phyloP scores from a whole-genome alignment of 2,113 vertebrate species.

The Regulus satrapa region DNA sequence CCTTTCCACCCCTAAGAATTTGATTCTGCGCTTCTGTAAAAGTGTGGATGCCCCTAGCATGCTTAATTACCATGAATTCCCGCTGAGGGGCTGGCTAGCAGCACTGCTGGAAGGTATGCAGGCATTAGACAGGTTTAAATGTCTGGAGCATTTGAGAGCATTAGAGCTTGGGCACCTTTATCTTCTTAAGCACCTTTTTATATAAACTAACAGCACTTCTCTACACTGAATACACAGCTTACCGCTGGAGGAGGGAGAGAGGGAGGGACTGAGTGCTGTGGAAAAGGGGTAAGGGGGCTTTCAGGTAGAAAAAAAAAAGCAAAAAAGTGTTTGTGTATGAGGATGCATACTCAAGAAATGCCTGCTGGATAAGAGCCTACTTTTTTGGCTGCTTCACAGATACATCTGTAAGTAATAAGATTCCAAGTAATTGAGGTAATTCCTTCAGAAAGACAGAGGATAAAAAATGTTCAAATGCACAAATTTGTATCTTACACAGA shows the following conservation, averaged over 20 bases:
- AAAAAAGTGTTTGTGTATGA: not conserved
- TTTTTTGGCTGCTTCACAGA: not conserved
- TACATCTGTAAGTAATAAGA: not conserved
- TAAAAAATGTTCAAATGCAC: not conserved
- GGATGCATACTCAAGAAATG: not conserved
- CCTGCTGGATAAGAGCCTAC: not conserved
- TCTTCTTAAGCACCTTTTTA: not conserved
- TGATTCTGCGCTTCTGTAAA: not conserved
- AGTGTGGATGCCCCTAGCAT: not conserved
- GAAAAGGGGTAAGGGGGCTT: not conserved
- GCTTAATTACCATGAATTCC: not conserved
- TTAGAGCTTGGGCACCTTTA: not conserved
- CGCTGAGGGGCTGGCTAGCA: not conserved
- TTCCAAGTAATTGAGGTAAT: not conserved
- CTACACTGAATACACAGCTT: not conserved
- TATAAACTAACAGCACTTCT: not conserved
- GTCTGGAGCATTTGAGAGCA: not conserved
- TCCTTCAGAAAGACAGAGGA: not conserved
- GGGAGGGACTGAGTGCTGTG: not conserved
- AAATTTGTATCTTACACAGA: not conserved
- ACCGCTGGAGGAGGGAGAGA: not conserved
- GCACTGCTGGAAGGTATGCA: not conserved
- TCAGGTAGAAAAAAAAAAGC: not conserved
- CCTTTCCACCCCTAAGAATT: not conserved
- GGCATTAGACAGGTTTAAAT: not conserved